Base-by-base conservation (phyloP, 2,888 invertebrate species). In the Mechanitis mazaeus region DNA sequence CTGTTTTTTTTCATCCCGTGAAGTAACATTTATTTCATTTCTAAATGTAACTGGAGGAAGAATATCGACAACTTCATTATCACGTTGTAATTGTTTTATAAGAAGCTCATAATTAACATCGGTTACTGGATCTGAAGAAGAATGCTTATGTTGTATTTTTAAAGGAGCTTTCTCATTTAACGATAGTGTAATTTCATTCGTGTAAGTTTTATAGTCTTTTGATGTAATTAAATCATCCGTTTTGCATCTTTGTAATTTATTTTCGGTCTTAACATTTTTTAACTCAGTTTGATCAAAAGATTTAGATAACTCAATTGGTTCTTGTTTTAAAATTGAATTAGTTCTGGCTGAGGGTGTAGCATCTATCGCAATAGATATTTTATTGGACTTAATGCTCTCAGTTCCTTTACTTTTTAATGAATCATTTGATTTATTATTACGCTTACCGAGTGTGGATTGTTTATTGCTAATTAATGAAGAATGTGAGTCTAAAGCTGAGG, bases 281-380 rank as follows among this genome's bases (percentile, higher is more conserved):
- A 69, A 68, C 58, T 84, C 82, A 60, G 79, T 81, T 56, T 75
- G 78, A 69, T 93, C 92, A 54, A 92, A 83, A n/a, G 92, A 92
- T 81, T 94, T 94, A 0, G 92, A 92, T 55, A 95, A 78, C 81
- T 95, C 95, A 66, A 95, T 94, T 0, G 95, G 95, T 76, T 94
- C 92, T 83, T 95, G 95, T 70, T 93, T 92, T 58, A 95, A 77
- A 45, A 95, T 91, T 60, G 95, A 95, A 65, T 92, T 92, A 33
- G 94, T 94, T 66, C 95, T 88, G 1, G 94, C 93, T 1, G 93
- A 91, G 11, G 95, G 95, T 0, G 95, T 95, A 0, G 95, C 95
- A 78, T 96, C 95, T 42, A 95, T 91, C 0, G 93, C 95, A 9
- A 95, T 93, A 0, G 94, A 95, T 2, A 95, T 93, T 81, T 95